These are phyloP conservation scores for Corythornis vintsioides DNA, from an alignment of 2,113 vertebrate species.

Conservation along the genomic window DNA sequence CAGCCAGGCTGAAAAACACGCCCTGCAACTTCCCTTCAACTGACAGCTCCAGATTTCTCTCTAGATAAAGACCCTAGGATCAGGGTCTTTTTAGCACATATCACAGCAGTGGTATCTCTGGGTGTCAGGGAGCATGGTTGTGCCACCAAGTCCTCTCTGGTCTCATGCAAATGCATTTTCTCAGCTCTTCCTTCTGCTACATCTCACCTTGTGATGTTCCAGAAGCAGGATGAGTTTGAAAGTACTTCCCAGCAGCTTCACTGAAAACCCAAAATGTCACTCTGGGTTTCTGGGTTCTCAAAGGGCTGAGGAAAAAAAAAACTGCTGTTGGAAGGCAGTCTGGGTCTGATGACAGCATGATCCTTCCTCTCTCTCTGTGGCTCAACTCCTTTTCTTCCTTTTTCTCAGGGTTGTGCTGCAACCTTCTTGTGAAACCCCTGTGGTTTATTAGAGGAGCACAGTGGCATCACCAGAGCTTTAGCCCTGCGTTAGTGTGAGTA, in stretches of 20 bases:
- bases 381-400: background rate
- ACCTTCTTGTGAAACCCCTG: constrained; percentile 10
- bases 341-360: rapidly evolving
- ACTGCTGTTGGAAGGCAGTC: background rate
- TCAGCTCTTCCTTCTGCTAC: background rate
- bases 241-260: background rate
- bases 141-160: background rate
- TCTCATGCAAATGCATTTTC: background rate
- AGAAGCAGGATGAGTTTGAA: background rate
- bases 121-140: background rate
- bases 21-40: background rate
- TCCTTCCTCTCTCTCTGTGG: background rate
- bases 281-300: background rate
- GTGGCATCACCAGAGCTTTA: background rate
- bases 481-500: background rate
- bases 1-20: background rate
- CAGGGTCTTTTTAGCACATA: background rate
- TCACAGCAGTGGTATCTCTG: background rate
- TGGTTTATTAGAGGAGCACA: background rate
- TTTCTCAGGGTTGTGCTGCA: background rate
- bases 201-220: background rate
- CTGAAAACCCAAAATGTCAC: rapidly evolving
- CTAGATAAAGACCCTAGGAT: background rate
- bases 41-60: background rate
- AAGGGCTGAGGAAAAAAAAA: background rate